Percentiles rank a stretch among this genome's conserved stretches.
Evolutionary conservation across 2,888 invertebrate species (phyloP).

Genomic region (Apodemia mormo): DNA sequence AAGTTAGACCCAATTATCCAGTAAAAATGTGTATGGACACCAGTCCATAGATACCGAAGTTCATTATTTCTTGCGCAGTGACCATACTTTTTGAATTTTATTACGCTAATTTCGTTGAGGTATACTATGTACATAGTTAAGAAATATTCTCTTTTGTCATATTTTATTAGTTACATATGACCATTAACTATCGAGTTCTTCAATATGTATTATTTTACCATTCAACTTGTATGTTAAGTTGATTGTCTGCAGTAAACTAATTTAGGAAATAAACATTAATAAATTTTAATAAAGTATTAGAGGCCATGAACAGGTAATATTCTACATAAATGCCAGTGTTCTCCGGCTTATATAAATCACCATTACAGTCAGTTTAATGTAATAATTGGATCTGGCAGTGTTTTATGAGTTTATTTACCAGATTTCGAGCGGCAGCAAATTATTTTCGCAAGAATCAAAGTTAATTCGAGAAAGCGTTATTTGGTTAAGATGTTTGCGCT

Average conservation of each 20-base stretch:
- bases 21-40: too few relatives aligned
- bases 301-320: constrained; percentile 13
- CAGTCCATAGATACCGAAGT: too few relatives aligned
- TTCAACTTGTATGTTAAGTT: neutral
- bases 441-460: constrained; percentile 58
- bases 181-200: too few relatives aligned
- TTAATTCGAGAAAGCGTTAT: constrained; percentile 60
- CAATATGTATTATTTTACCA: too few relatives aligned
- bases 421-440: constrained; percentile 51
- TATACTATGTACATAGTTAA: too few relatives aligned
- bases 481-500: constrained; percentile 55
- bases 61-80: too few relatives aligned
- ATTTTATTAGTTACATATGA: too few relatives aligned
- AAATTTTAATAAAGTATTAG: neutral
- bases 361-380: constrained; percentile 62
- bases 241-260: neutral
- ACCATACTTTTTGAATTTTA: too few relatives aligned
- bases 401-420: constrained; percentile 69
- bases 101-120: too few relatives aligned
- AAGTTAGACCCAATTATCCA: too few relatives aligned
- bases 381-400: constrained; percentile 65
- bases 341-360: constrained; percentile 55
- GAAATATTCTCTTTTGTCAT: too few relatives aligned
- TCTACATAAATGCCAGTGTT: constrained; percentile 19
- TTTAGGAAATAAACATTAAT: neutral